Evolutionary conservation across 2,113 vertebrate genomes (phyloP).

Genomic region (Peromyscus californicus): DNA sequence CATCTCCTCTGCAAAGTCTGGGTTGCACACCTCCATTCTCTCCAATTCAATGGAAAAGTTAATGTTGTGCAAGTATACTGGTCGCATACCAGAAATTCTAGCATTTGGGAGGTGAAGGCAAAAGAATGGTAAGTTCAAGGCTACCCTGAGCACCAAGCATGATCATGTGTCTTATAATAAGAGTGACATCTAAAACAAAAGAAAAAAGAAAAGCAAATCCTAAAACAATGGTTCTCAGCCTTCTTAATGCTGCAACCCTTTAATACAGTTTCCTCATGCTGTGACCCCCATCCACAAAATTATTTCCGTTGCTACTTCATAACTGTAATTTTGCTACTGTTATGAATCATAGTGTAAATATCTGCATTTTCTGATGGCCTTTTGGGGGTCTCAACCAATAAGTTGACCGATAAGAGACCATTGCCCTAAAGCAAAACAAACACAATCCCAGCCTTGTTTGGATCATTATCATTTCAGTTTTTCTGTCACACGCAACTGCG

Average conservation of each 20-base stretch:
- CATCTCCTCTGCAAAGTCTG: neutral
- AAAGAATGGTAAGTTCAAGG: too few relatives aligned
- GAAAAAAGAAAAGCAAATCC: neutral
- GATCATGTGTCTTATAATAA: neutral
- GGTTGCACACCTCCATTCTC: neutral
- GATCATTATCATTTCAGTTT: neutral
- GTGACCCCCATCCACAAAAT: neutral
- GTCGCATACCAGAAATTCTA: neutral
- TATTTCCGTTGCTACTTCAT: neutral
- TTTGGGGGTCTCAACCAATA: neutral
- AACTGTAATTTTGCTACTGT: neutral
- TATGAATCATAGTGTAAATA: neutral
- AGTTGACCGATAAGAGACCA: neutral
- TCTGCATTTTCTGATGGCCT: neutral
- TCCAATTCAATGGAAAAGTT: neutral
- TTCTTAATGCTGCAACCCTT: neutral
- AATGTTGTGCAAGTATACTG: too few relatives aligned
- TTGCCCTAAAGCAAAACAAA: neutral
- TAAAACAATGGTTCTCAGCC: neutral
- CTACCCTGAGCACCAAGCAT: too few relatives aligned
- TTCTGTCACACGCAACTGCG: neutral
- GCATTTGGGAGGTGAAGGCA: neutral
- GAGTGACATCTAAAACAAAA: neutral
- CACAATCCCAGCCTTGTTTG: neutral
- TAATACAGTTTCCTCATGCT: neutral